phyloP scores from a whole-genome alignment of 2,797 vertebrate species.

The Trematomus bernacchii region DNA sequence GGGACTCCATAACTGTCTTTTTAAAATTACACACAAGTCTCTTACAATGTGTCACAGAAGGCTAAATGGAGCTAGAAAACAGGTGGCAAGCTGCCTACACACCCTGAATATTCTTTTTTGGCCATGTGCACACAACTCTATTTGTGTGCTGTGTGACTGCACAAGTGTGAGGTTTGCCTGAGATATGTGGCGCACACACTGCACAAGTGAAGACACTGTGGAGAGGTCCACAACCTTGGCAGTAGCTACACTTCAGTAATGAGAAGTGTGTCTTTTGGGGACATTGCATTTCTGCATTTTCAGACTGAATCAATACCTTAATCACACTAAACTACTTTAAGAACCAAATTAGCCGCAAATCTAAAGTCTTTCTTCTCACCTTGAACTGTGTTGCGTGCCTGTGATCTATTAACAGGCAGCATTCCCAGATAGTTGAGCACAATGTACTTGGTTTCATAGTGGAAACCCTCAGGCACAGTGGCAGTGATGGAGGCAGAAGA shows the following conservation, averaged over 20 bases:
- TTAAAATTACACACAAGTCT: not conserved
- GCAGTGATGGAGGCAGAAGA: conserved; percentile 80
- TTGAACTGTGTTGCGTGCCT: conserved; percentile 62
- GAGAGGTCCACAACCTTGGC: not conserved
- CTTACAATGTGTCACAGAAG: conserved; percentile 11
- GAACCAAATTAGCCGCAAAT: not conserved
- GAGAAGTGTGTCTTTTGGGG: not conserved
- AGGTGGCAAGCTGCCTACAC: conserved; percentile 51
- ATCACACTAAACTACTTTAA: not conserved
- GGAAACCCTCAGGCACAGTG: conserved; percentile 93
- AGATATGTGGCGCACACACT: not conserved
- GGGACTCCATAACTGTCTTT: conserved; percentile 1
- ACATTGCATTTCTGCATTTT: not conserved
- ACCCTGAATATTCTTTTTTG: conserved; percentile 24
- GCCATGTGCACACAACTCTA: conserved; percentile 10
- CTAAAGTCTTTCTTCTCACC: conserved; percentile 80
- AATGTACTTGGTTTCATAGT: conserved; percentile 95
- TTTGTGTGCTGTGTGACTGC: conserved; percentile 31
- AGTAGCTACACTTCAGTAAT: not conserved
- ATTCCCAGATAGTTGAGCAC: conserved; percentile 94
- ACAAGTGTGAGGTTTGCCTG: not conserved
- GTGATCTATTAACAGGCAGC: conserved; percentile 81
- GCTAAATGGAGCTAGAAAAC: conserved; percentile 45
- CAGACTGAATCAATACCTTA: not conserved
- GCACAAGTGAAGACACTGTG: not conserved